Evolutionary conservation across 1,140 invertebrate genomes (phyloP).

Genomic region (Melitaea cinxia): DNA sequence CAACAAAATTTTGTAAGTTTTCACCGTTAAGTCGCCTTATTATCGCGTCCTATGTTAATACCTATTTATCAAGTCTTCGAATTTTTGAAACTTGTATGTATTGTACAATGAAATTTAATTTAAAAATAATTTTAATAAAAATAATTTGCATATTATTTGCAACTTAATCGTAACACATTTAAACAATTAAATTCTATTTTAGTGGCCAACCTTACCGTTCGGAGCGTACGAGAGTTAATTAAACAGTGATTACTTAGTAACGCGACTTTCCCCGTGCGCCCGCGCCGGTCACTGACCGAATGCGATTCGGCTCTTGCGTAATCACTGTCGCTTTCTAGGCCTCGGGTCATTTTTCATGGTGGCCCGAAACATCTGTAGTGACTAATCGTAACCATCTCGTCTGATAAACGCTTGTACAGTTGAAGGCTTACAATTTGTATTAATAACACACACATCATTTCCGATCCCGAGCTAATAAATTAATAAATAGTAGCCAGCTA

Average conservation of each 20-base stretch:
- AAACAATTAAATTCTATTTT: not conserved
- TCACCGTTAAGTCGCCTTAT: no score
- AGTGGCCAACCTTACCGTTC: not conserved
- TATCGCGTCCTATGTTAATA: no score
- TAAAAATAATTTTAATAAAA: no score
- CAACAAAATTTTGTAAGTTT: no score
- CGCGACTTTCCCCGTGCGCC: slow-evolving; percentile 64
- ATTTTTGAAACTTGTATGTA: no score
- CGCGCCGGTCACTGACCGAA: slow-evolving; percentile 63
- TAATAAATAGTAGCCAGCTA: no score
- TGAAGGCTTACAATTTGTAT: no score
- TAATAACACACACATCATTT: no score
- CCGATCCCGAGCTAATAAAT: no score
- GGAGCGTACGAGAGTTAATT: slow-evolving; percentile 39
- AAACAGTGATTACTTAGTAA: slow-evolving; percentile 42
- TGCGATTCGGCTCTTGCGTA: slow-evolving; percentile 68
- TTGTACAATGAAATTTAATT: no score
- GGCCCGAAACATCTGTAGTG: slow-evolving; percentile 10
- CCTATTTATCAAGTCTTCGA: no score
- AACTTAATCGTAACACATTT: not conserved
- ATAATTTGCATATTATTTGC: not conserved
- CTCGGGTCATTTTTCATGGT: slow-evolving; percentile 42
- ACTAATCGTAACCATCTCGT: slow-evolving; percentile 24
- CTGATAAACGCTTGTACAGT: not conserved
- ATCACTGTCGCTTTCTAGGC: slow-evolving; percentile 72